phyloP scores from a whole-genome alignment of 2,797 vertebrate genomes.

The Percopsis omiscomaycus region DNA sequence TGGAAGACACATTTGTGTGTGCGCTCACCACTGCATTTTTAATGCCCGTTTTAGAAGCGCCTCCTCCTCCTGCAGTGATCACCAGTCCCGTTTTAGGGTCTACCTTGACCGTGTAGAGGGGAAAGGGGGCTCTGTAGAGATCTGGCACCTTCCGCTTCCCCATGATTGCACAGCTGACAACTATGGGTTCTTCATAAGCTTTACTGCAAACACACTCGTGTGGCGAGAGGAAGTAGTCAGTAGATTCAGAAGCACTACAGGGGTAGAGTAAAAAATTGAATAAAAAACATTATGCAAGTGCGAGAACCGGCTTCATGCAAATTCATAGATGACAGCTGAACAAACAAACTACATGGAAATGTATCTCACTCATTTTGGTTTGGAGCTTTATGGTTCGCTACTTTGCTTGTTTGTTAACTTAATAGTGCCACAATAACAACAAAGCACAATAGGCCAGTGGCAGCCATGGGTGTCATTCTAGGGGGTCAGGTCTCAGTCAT shows the following conservation, averaged over 20 bases:
- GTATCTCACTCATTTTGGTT: not conserved
- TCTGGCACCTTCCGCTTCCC: constrained; percentile 82
- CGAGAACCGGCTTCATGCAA: too few species aligned
- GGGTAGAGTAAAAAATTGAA: too few species aligned
- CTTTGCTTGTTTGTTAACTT: not conserved
- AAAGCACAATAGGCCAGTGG: not conserved
- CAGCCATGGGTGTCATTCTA: not conserved
- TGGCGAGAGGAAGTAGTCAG: constrained; percentile 1
- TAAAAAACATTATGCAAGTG: too few species aligned
- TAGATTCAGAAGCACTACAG: too few species aligned
- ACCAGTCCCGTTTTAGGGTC: constrained; percentile 81
- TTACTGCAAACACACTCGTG: constrained; percentile 24
- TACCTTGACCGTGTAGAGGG: constrained; percentile 86
- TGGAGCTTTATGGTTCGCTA: not conserved
- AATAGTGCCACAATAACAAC: not conserved
- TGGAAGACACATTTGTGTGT: not conserved
- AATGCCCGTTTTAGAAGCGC: constrained; percentile 91
- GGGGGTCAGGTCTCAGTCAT: too few species aligned
- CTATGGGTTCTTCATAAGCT: constrained; percentile 38
- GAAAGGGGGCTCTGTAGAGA: constrained; percentile 92
- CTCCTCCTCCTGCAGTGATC: constrained; percentile 89
- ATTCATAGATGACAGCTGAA: too few species aligned
- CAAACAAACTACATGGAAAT: not conserved
- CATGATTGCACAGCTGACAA: constrained; percentile 69
- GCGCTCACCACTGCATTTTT: constrained; percentile 89